Evolutionary conservation across 2,113 vertebrate species (phyloP).

Genomic region (Pseudorectes ferrugineus): DNA sequence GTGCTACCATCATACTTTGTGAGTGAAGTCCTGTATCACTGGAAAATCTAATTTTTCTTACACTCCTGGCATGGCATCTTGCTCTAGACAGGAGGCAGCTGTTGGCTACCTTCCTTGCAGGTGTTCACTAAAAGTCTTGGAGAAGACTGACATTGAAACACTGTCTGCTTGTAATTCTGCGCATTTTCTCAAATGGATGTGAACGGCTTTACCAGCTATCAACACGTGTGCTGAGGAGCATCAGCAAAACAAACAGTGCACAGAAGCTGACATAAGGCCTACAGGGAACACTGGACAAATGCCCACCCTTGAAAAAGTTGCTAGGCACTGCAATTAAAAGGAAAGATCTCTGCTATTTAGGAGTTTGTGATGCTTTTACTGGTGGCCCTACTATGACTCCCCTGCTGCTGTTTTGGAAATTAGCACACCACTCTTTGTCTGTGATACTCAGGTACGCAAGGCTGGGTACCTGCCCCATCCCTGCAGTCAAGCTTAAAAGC

Average conservation of each 20-base stretch:
- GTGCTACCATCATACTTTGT: not conserved
- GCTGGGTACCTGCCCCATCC: not conserved
- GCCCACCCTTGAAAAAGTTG: not conserved
- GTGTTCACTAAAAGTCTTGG: not conserved
- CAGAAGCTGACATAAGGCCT: constrained; percentile 5
- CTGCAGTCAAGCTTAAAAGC: not conserved
- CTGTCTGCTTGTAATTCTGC: not conserved
- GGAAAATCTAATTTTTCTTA: not conserved
- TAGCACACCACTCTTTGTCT: not conserved
- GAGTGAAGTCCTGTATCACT: not conserved
- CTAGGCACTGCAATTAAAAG: constrained; percentile 5
- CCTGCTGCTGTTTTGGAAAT: not conserved
- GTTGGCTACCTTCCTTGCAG: not conserved
- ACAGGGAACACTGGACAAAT: not conserved
- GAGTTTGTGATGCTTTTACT: not conserved
- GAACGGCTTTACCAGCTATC: not conserved
- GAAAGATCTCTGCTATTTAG: not conserved
- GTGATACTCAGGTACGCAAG: not conserved
- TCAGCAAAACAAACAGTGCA: not conserved
- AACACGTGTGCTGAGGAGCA: not conserved
- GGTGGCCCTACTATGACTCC: not conserved
- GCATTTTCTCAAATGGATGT: not conserved
- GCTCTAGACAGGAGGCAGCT: not conserved
- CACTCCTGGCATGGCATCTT: not conserved
- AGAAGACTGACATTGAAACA: not conserved